A percentile compares a stretch with the other conserved stretches of the same genome.
Conservation (phyloP, 2,888 invertebrate genomes). For the Microctonus hyperodae region DNA sequence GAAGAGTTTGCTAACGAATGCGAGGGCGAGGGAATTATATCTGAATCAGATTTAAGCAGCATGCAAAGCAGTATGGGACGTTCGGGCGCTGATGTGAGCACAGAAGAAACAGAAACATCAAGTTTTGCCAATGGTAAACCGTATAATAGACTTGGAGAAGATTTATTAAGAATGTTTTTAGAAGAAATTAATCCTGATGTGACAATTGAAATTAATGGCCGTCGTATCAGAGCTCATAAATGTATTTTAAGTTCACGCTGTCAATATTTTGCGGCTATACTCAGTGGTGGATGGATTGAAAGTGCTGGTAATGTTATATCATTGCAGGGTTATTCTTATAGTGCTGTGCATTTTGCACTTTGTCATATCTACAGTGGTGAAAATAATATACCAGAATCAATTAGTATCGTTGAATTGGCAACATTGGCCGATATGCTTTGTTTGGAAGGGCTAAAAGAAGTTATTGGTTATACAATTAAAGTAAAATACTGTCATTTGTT, state of each 20-base stretch:
- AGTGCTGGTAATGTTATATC: slow-evolving; percentile 81
- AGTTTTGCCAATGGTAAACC: slow-evolving; percentile 58
- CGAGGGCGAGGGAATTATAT: slow-evolving; percentile 58
- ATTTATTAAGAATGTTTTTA: slow-evolving; percentile 88
- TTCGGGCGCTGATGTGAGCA: slow-evolving; percentile 63
- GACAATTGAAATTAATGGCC: slow-evolving; percentile 82
- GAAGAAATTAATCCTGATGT: slow-evolving; percentile 92
- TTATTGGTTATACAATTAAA: slow-evolving; percentile 86
- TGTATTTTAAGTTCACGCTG: slow-evolving; percentile 91
- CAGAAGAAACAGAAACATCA: slow-evolving; percentile 64
- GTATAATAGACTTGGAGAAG: slow-evolving; percentile 76
- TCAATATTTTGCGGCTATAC: slow-evolving; percentile 90
- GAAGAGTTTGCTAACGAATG: slow-evolving; percentile 52
- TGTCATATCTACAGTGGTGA: slow-evolving; percentile 95
- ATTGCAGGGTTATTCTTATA: slow-evolving; percentile 86
- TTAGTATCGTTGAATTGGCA: slow-evolving; percentile 86
- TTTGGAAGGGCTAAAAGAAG: slow-evolving; percentile 90
- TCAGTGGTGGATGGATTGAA: slow-evolving; percentile 87
- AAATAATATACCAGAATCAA: slow-evolving; percentile 84
- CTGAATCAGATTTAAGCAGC: slow-evolving; percentile 64
- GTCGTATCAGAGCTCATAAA: slow-evolving; percentile 87
- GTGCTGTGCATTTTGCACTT: slow-evolving; percentile 87
- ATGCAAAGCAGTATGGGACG: slow-evolving; percentile 66
- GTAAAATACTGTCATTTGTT: slow-evolving; percentile 93
- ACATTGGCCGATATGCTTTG: slow-evolving; percentile 90